Conservation (phyloP, 2,888 invertebrate species). For the Dinocampus coccinellae region DNA sequence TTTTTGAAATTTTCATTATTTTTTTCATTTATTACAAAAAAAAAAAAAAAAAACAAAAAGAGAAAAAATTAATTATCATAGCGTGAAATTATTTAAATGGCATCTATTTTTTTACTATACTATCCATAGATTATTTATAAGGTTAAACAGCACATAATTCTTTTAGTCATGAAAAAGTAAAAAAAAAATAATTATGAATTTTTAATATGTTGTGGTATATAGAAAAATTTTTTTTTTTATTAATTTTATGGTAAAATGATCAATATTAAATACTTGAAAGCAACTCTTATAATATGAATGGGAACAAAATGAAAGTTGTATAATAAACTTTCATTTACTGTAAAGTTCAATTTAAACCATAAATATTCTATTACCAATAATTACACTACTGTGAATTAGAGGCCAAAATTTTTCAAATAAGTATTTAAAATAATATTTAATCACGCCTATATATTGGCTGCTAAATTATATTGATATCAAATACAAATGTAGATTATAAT, state of each 20-base stretch:
- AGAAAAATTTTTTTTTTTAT: conserved; percentile 30
- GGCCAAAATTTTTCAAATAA: conserved; percentile 54
- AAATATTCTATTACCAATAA: conserved; percentile 17
- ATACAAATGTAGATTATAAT: conserved; percentile 43
- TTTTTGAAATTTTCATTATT: too few species aligned
- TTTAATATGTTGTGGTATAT: background rate
- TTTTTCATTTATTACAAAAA: too few species aligned
- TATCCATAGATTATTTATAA: background rate
- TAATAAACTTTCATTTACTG: background rate
- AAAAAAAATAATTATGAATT: conserved; percentile 23
- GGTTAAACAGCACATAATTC: background rate
- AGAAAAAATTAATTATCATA: too few species aligned
- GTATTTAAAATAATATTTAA: conserved; percentile 44
- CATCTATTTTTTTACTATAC: background rate
- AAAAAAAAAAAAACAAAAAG: too few species aligned
- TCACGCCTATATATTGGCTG: conserved; percentile 41
- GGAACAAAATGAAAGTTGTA: conserved; percentile 13
- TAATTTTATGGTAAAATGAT: background rate
- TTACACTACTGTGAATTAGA: conserved; percentile 47
- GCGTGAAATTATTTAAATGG: background rate
- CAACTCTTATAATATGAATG: background rate
- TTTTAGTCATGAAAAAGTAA: conserved; percentile 37
- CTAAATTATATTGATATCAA: conserved; percentile 48
- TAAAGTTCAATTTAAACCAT: background rate
- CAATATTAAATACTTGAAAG: background rate